A percentile compares a stretch with the other conserved stretches of the same genome.
These are phyloP conservation scores for Acanthoscelides obtectus DNA, from an alignment of 2,888 invertebrate species.

Conservation along the genomic window DNA sequence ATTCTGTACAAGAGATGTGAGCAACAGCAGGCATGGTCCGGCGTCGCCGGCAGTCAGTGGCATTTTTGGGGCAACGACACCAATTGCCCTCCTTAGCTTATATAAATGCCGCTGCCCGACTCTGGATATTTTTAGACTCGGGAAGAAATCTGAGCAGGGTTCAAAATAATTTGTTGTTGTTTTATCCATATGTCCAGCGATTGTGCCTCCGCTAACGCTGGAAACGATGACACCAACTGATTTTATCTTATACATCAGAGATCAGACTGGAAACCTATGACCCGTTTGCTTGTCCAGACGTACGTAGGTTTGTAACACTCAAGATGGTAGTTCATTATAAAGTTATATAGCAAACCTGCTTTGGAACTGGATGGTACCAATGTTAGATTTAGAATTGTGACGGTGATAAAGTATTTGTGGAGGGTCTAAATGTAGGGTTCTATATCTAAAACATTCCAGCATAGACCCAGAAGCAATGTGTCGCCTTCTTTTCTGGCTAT, in stretches of 20 bases:
- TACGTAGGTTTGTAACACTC: too few species aligned
- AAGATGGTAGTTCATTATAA: too few species aligned
- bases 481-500: too few species aligned
- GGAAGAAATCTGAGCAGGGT: not conserved
- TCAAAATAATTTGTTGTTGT: not conserved
- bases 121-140: not conserved
- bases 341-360: too few species aligned
- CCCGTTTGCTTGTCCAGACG: too few species aligned
- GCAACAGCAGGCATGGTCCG: not conserved
- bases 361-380: too few species aligned
- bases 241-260: not conserved
- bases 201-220: not conserved
- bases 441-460: too few species aligned
- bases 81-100: not conserved
- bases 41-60: not conserved
- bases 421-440: too few species aligned
- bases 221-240: not conserved
- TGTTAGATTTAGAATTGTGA: too few species aligned
- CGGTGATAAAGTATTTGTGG: too few species aligned
- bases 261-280: not conserved
- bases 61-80: not conserved
- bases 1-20: not conserved
- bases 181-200: not conserved
- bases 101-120: not conserved
- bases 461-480: too few species aligned